Conservation (phyloP, 2,888 invertebrate species). For the Chesias legatella region DNA sequence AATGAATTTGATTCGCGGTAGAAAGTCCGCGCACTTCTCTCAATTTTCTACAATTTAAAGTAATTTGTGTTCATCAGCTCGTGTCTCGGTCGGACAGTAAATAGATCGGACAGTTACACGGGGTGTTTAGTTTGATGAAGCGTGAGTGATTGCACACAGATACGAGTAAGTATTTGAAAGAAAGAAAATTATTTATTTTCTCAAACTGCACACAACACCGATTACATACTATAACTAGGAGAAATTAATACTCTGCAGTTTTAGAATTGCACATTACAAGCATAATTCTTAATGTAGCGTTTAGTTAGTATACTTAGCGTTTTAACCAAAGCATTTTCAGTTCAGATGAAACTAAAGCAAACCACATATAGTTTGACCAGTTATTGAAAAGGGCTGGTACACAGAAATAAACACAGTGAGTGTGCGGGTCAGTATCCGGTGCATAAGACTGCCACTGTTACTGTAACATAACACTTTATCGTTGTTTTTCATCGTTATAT, state of each 20-base stretch:
- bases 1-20: conserved; percentile 7
- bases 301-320: no score
- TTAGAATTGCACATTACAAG: no score
- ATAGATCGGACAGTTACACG: conserved; percentile 9
- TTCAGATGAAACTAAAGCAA: no score
- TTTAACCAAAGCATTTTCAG: no score
- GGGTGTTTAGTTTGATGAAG: conserved; percentile 10
- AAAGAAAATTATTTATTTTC: no score
- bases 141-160: conserved; percentile 6
- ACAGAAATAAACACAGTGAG: conserved; percentile 51
- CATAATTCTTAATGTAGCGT: no score
- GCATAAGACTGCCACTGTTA: conserved; percentile 39
- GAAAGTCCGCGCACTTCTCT: conserved; percentile 21
- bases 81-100: conserved; percentile 14
- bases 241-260: no score
- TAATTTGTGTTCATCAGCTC: conserved; percentile 21
- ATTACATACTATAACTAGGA: no score
- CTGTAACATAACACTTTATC: no score
- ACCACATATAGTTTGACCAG: background rate
- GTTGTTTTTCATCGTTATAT: no score
- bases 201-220: no score
- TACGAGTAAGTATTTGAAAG: no score
- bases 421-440: conserved; percentile 55
- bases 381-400: conserved; percentile 6
- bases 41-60: conserved; percentile 20